Conservation (phyloP, 2,113 vertebrate species). For the Toxotes jaculatrix region DNA sequence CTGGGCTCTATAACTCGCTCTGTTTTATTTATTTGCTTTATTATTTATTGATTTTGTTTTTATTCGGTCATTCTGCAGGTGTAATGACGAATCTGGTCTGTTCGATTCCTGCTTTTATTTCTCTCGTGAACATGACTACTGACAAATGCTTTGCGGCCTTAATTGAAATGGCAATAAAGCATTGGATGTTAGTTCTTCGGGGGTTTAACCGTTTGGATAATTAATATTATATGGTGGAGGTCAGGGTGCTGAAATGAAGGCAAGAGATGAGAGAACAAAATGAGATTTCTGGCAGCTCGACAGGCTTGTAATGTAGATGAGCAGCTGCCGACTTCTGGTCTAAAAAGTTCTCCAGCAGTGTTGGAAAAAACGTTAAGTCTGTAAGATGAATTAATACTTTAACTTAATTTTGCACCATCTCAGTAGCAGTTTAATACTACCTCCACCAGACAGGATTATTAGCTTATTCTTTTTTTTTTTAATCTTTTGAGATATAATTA, state of each 20-base stretch:
- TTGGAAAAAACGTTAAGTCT: neutral
- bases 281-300: slow-evolving; percentile 12
- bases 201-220: slow-evolving; percentile 39
- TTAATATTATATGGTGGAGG: slow-evolving; percentile 16
- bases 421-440: neutral
- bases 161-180: slow-evolving; percentile 11
- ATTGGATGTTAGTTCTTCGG: neutral
- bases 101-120: slow-evolving; percentile 28
- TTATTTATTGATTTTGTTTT: slow-evolving; percentile 48
- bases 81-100: neutral
- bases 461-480: neutral
- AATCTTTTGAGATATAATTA: neutral
- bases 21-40: slow-evolving; percentile 54
- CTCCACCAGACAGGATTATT: neutral
- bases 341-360: slow-evolving; percentile 1
- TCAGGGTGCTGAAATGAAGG: slow-evolving; percentile 14
- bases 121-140: neutral
- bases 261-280: slow-evolving; percentile 18
- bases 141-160: slow-evolving; percentile 2
- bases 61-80: slow-evolving; percentile 34
- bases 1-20: neutral
- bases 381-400: slow-evolving; percentile 9
- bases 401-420: neutral
- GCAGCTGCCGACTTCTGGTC: slow-evolving; percentile 9
- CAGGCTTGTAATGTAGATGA: slow-evolving; percentile 36